phyloP scores from a whole-genome alignment of 2,797 vertebrate genomes.

The Poecilia gillii region DNA sequence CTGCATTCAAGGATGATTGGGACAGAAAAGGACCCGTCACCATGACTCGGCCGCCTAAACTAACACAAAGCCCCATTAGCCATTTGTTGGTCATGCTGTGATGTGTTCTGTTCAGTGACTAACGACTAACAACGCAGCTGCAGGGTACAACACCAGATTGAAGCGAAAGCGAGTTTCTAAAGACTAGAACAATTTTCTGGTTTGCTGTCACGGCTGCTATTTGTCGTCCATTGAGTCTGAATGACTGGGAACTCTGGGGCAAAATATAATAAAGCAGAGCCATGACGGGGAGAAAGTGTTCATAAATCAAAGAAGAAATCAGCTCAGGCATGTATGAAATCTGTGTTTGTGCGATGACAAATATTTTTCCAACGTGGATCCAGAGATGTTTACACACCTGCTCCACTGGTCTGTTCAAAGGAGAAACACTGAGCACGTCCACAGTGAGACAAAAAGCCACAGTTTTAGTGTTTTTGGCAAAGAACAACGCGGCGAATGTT shows the following conservation, averaged over 20 bases:
- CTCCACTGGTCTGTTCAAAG: neutral
- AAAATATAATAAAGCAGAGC: neutral
- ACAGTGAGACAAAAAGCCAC: neutral
- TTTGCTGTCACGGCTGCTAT: constrained; percentile 11
- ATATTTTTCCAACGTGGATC: constrained; percentile 3
- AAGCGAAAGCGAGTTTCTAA: neutral
- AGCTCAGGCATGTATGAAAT: neutral
- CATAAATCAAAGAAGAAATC: constrained; percentile 20
- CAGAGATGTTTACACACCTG: constrained; percentile 13
- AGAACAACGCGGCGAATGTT: constrained; percentile 4
- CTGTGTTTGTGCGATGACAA: constrained; percentile 8
- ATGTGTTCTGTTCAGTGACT: neutral
- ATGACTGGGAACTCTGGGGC: constrained; percentile 4
- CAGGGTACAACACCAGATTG: neutral
- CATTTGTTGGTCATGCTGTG: constrained; percentile 1
- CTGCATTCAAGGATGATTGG: constrained; percentile 1
- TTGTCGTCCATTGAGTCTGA: constrained; percentile 8
- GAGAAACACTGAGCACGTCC: neutral
- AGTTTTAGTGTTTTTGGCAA: constrained; percentile 21
- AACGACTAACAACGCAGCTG: neutral
- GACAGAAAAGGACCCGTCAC: neutral
- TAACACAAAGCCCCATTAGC: constrained; percentile 3
- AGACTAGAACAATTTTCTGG: neutral
- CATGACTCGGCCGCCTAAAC: neutral
- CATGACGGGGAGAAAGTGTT: constrained; percentile 1